Conservation (phyloP, 2,888 invertebrate species). For the Drosophila eohydei region DNA sequence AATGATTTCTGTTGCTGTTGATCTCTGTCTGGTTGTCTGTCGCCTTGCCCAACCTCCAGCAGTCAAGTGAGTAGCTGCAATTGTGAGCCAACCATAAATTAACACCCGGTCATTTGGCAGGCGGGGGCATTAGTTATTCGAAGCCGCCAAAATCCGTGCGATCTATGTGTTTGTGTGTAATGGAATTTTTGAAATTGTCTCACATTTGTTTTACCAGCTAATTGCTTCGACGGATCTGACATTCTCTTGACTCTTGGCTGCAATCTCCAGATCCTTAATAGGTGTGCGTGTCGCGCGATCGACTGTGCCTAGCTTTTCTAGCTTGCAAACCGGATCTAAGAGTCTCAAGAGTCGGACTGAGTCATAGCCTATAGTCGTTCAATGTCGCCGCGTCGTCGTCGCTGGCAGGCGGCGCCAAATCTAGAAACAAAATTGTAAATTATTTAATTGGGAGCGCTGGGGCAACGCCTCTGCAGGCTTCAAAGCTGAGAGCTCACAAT, state of each 20-base stretch:
- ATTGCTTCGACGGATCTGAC: slow-evolving; percentile 50
- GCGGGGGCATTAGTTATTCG: slow-evolving; percentile 70
- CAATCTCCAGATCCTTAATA: slow-evolving; percentile 59
- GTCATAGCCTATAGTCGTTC: slow-evolving; percentile 47
- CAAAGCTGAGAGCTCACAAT: not conserved
- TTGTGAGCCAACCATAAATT: slow-evolving; percentile 73
- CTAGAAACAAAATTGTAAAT: slow-evolving; percentile 74
- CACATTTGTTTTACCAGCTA: slow-evolving; percentile 66
- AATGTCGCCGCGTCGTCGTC: slow-evolving; percentile 60
- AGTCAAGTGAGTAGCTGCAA: slow-evolving; percentile 37
- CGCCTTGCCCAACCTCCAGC: slow-evolving; percentile 51
- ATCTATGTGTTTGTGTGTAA: slow-evolving; percentile 36
- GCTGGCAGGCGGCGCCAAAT: slow-evolving; percentile 74
- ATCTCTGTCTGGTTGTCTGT: slow-evolving; percentile 14
- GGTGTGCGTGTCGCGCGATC: slow-evolving; percentile 51
- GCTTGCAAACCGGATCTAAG: slow-evolving; percentile 70
- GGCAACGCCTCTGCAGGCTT: slow-evolving; percentile 66
- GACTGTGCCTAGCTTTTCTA: slow-evolving; percentile 36
- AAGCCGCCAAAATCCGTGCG: slow-evolving; percentile 40
- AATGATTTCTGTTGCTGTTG: slow-evolving; percentile 51
- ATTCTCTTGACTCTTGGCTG: slow-evolving; percentile 38
- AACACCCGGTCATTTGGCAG: slow-evolving; percentile 64
- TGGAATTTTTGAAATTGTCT: slow-evolving; percentile 69
- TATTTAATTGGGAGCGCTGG: slow-evolving; percentile 72
- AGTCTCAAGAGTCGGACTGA: slow-evolving; percentile 56